Evolutionary conservation across 2,113 vertebrate genomes (phyloP), one percentile per base, ranked within the genome.

Genomic region (Saguinus imperator): DNA sequence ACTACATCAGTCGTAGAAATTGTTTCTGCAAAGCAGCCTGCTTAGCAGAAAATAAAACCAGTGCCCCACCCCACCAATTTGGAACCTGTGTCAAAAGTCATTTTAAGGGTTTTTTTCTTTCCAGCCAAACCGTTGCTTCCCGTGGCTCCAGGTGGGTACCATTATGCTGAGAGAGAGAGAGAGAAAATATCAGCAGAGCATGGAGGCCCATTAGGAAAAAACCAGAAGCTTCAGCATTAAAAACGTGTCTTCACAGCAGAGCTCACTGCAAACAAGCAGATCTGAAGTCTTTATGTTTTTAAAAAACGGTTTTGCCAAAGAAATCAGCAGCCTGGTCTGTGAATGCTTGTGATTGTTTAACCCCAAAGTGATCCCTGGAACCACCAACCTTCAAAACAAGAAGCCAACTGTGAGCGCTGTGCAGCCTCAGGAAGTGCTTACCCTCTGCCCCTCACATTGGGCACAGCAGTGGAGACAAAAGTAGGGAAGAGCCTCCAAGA

Each of bases 141-240:
- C 58, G 11, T 4, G 2, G 23, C 61, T 29, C 40, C 0, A 37
- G 75, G 45, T n/a, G 89, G 83, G 35, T 5, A 5, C 58, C 17
- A 0, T 12, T 0, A 1, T 0, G 13, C 17, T n/a, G 25, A 2
- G 7, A 27, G 57, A 20, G 3, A 0, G 50, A 61, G 61, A 55
- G 8, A 57, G 20, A 57, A 8, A 37, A 8, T 0, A 0, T 4
- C 1, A 14, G 64, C 70, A 2, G 3, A 13, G 17, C 13, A 0
- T 7, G 1, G 58, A 14, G 37, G 55, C 66, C 43, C 8, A 0
- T 0, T 0, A 85, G 90, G 6, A 6, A n/a, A 13, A 11, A 61
- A 45, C 25, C 10, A 4, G 87, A 9, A 0, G 1, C 80, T 57
- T 40, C 32, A 4, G n/a, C 27, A 4, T 20, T 17, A 11, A 11